Evolutionary conservation across 2,888 invertebrate species (phyloP).

Genomic region (Scaptodrosophila latifasciaeformis): DNA sequence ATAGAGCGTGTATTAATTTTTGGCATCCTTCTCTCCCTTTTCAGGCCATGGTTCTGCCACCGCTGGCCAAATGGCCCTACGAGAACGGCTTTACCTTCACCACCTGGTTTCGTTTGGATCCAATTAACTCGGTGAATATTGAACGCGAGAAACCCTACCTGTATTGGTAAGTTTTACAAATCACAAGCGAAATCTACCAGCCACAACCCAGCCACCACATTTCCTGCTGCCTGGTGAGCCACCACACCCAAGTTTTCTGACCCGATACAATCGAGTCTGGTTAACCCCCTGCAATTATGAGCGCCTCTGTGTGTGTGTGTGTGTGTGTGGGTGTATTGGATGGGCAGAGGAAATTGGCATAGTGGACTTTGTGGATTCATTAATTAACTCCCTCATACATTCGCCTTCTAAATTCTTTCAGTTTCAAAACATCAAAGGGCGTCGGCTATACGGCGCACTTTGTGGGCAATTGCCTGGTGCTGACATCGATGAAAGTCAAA

Average conservation of each 20-base stretch:
- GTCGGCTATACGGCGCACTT: conserved; percentile 99
- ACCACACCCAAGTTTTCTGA: too few relatives aligned
- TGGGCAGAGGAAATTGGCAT: too few relatives aligned
- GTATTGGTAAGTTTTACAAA: conserved; percentile 89
- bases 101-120: conserved; percentile 99
- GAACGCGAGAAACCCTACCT: conserved; percentile 99
- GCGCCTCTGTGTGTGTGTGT: too few relatives aligned
- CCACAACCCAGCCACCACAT: conserved; percentile 6
- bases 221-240: too few relatives aligned
- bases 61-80: conserved; percentile 98
- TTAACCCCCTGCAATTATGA: too few relatives aligned
- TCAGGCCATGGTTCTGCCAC: conserved; percentile 97
- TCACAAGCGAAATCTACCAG: background rate
- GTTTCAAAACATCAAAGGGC: conserved; percentile 99
- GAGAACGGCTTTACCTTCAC: conserved; percentile 99
- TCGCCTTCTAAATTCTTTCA: conserved; percentile 76
- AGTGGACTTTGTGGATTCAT: too few relatives aligned
- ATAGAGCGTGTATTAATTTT: too few relatives aligned
- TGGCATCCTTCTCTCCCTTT: too few relatives aligned
- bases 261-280: too few relatives aligned
- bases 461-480: conserved; percentile 98
- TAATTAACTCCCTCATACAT: conserved; percentile 18
- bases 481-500: conserved; percentile 99
- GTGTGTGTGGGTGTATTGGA: too few relatives aligned
- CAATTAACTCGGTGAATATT: conserved; percentile 98